Evolutionary conservation across 1,140 invertebrate species (phyloP).

Genomic region (Brachionus koreanus): DNA sequence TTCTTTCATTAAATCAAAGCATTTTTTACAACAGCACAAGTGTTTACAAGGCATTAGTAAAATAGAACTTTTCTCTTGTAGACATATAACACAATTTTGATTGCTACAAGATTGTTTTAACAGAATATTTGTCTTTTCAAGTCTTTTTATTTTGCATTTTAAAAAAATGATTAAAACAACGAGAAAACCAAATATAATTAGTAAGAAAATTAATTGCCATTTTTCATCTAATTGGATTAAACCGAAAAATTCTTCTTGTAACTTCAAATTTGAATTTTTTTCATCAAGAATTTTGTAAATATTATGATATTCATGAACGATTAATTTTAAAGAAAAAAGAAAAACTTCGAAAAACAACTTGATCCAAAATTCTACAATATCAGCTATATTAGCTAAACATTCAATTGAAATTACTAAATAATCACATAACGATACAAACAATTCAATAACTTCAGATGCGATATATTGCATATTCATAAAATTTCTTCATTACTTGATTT

Average conservation of each 20-base stretch:
- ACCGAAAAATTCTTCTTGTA: not conserved
- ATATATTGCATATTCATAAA: not conserved
- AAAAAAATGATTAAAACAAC: not conserved
- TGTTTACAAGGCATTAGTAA: constrained; percentile 11
- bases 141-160: constrained; percentile 1
- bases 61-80: not conserved
- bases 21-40: not conserved
- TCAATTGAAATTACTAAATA: not conserved
- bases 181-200: not conserved
- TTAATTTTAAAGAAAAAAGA: not conserved
- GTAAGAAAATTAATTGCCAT: not conserved
- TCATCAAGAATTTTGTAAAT: not conserved
- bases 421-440: not conserved
- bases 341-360: not conserved
- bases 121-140: not conserved
- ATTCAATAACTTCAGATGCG: not conserved
- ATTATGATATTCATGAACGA: not conserved
- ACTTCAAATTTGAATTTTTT: not conserved
- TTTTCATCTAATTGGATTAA: not conserved
- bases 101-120: not conserved
- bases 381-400: not conserved
- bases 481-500: not conserved
- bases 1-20: not conserved
- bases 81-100: constrained; percentile 9
- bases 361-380: not conserved